Percentiles rank a stretch among this genome's conserved stretches.
phyloP scores from a whole-genome alignment of 2,113 vertebrate species.

The Crotalus viridis region DNA sequence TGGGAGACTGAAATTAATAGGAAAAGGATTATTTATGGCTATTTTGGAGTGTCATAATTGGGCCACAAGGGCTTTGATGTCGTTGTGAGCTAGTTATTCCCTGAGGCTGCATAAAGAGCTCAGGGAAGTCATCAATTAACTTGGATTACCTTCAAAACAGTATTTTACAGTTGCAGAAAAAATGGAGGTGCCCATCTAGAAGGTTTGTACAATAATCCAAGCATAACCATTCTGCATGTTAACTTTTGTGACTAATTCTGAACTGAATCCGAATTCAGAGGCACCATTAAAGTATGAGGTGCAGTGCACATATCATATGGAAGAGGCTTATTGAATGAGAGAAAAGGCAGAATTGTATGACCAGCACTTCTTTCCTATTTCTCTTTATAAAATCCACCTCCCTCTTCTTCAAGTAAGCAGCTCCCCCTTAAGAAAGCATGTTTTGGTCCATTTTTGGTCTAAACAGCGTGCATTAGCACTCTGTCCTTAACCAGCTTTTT shows the following conservation, averaged over 20 bases:
- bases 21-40: neutral
- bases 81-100: neutral
- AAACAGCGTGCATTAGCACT: neutral
- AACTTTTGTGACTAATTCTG: neutral
- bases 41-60: conserved; percentile 16
- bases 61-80: neutral
- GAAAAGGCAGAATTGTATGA: neutral
- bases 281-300: neutral
- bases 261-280: neutral
- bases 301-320: too few relatives aligned
- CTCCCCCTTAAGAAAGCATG: neutral
- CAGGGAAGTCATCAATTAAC: neutral
- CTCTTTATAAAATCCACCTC: neutral
- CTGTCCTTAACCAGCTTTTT: neutral
- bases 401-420: neutral
- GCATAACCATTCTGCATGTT: neutral
- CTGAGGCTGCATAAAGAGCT: neutral
- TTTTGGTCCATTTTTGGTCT: neutral
- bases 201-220: neutral
- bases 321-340: neutral
- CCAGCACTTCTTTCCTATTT: too few relatives aligned
- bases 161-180: neutral
- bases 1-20: neutral
- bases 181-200: neutral
- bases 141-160: neutral